These are phyloP conservation scores for Trematomus loennbergii DNA, from an alignment of 2,113 vertebrate species.

Conservation along the genomic window DNA sequence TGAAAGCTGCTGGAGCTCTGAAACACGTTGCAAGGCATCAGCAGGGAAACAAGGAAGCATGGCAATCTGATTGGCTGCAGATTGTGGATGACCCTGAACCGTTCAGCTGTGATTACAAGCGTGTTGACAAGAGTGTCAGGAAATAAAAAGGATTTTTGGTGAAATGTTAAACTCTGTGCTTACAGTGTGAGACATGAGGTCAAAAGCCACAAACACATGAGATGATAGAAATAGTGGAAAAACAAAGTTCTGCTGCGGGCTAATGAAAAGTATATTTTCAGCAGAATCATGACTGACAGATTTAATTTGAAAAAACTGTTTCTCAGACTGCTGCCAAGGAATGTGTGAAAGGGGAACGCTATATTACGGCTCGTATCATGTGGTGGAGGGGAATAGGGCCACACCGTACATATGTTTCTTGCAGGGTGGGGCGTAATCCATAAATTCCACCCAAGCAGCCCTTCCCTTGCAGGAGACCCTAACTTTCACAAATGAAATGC, in stretches of 20 bases:
- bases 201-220: neutral
- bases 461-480: slow-evolving; percentile 68
- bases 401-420: slow-evolving; percentile 49
- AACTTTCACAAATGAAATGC: slow-evolving; percentile 75
- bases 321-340: slow-evolving; percentile 53
- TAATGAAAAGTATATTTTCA: slow-evolving; percentile 37
- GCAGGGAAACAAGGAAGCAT: slow-evolving; percentile 7
- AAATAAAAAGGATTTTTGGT: slow-evolving; percentile 15
- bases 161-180: neutral
- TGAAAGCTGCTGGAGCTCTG: slow-evolving; percentile 6
- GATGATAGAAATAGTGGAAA: neutral
- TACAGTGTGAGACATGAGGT: slow-evolving; percentile 7
- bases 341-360: slow-evolving; percentile 65
- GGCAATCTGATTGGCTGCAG: slow-evolving; percentile 26
- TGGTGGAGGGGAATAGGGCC: slow-evolving; percentile 57
- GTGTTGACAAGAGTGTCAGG: neutral
- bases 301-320: slow-evolving; percentile 34
- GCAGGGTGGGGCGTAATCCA: slow-evolving; percentile 69
- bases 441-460: slow-evolving; percentile 74
- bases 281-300: slow-evolving; percentile 55
- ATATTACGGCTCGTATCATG: slow-evolving; percentile 69
- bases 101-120: slow-evolving; percentile 42
- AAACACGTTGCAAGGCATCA: slow-evolving; percentile 8
- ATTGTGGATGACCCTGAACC: slow-evolving; percentile 29
- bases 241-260: slow-evolving; percentile 2